Conservation (phyloP, 2,797 vertebrate species). For the Stomatorhinus walkeri region DNA sequence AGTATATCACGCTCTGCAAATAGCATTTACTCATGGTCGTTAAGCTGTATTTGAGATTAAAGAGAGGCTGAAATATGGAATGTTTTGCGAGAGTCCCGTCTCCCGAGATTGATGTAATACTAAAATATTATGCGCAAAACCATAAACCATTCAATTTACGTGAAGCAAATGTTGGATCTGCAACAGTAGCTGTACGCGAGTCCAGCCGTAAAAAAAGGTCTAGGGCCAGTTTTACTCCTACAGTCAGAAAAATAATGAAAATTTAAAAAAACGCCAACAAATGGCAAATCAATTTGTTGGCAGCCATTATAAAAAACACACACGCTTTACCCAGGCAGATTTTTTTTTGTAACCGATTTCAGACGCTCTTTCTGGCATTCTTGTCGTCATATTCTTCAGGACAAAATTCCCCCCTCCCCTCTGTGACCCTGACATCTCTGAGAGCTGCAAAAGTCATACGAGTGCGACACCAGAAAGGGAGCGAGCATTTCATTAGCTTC, state of each 20-base stretch:
- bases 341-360: constrained; percentile 50
- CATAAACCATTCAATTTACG: constrained; percentile 61
- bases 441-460: constrained; percentile 30
- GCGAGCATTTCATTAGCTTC: background rate
- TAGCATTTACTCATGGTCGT: constrained; percentile 10
- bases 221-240: constrained; percentile 46
- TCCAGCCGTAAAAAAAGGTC: constrained; percentile 48
- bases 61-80: background rate
- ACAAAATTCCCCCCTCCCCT: constrained; percentile 40
- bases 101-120: constrained; percentile 49
- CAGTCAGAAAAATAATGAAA: constrained; percentile 42
- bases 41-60: constrained; percentile 16
- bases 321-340: background rate
- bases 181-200: constrained; percentile 53
- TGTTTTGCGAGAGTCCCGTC: constrained; percentile 36
- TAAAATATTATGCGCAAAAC: constrained; percentile 59
- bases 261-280: constrained; percentile 12
- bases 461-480: background rate
- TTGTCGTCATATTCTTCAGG: constrained; percentile 49
- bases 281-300: constrained; percentile 57
- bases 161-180: constrained; percentile 54
- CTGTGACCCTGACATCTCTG: constrained; percentile 28
- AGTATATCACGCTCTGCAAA: background rate
- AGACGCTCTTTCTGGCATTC: constrained; percentile 45
- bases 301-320: background rate